Evolutionary conservation across 2,113 vertebrate genomes (phyloP).

Genomic region (Gambusia affinis): DNA sequence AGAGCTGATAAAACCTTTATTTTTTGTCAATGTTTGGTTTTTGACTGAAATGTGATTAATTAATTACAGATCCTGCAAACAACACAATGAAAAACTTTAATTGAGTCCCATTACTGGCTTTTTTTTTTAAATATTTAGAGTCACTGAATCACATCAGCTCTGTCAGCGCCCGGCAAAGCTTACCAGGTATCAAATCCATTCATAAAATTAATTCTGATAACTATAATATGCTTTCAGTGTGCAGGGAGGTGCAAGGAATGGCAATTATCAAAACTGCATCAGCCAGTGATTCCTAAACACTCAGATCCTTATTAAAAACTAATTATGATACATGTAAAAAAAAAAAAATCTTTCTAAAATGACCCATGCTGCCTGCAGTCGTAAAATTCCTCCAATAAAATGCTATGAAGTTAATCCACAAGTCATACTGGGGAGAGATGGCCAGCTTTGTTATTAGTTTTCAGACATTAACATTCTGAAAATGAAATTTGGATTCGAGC

Average conservation of each 20-base stretch:
- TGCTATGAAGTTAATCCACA: neutral
- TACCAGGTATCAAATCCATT: neutral
- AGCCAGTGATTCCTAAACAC: neutral
- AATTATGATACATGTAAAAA: neutral
- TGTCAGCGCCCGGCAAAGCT: neutral
- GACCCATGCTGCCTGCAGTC: neutral
- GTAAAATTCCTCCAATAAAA: neutral
- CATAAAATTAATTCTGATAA: neutral
- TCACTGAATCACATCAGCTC: too few species aligned
- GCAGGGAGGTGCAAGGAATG: too few species aligned
- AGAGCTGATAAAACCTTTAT: too few species aligned
- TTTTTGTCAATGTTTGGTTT: too few species aligned
- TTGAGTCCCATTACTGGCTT: neutral
- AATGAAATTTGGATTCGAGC: too few species aligned
- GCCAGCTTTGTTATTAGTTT: neutral
- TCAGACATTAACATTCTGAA: too few species aligned
- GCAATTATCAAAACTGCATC: too few species aligned
- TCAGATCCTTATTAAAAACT: neutral
- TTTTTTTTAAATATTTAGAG: neutral
- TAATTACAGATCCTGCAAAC: too few species aligned
- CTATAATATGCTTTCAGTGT: neutral
- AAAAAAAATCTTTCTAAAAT: neutral
- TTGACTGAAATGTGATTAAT: too few species aligned
- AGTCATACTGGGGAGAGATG: neutral
- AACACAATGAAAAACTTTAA: too few species aligned